These are phyloP conservation scores for Paraescarpia echinospica DNA, from an alignment of 1,140 invertebrate genomes.

Conservation along the genomic window DNA sequence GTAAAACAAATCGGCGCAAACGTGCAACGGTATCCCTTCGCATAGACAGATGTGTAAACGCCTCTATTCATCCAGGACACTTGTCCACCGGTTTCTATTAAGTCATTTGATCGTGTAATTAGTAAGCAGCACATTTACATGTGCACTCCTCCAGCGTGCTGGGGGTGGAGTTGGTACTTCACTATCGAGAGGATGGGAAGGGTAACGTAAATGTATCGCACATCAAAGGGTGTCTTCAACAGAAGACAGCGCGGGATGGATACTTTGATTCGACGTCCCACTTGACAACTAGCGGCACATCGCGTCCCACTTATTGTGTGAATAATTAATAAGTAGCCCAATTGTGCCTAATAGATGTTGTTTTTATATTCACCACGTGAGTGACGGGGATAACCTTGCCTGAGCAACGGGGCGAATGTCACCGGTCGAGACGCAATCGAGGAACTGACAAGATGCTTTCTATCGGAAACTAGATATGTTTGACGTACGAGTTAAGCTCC, in stretches of 20 bases:
- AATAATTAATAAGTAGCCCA: neutral
- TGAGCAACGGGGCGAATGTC: neutral
- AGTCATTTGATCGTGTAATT: neutral
- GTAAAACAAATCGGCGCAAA: neutral
- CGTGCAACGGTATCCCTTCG: neutral
- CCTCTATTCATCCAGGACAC: neutral
- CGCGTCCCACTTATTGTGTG: neutral
- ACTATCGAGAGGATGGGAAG: neutral
- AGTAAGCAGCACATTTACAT: neutral
- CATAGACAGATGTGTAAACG: neutral
- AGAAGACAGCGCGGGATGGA: neutral
- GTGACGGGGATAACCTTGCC: neutral
- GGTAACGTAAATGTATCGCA: neutral
- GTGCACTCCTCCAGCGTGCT: neutral
- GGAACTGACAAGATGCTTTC: neutral
- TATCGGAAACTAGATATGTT: neutral
- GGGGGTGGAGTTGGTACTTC: neutral
- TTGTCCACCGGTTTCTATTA: neutral
- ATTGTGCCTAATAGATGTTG: neutral
- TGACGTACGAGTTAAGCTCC: neutral
- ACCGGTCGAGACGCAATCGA: neutral
- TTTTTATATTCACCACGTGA: neutral
- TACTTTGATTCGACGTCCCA: neutral
- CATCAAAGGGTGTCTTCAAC: neutral
- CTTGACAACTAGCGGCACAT: neutral